A percentile compares a stretch with the other conserved stretches of the same genome.
Conservation (phyloP, 1,140 invertebrate species). For the Capitella teleta region DNA sequence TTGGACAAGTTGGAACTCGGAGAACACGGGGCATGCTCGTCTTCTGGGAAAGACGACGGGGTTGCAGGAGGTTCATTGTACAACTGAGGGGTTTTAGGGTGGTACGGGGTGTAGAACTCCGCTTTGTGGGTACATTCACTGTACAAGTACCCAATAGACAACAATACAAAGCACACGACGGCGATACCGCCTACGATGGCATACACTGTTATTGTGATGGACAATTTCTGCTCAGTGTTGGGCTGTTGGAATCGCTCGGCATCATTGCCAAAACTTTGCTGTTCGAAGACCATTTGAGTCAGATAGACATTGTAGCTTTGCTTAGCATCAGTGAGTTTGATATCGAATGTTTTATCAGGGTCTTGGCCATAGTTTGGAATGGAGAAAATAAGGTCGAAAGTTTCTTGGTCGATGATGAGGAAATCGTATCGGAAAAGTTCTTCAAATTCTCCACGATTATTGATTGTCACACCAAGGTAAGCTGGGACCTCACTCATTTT, state of each 20-base stretch:
- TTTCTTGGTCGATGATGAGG: conserved; percentile 10
- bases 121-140: background rate
- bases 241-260: background rate
- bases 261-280: conserved; percentile 3
- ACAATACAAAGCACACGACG: conserved; percentile 1
- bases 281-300: conserved; percentile 9
- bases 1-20: background rate
- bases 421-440: conserved; percentile 12
- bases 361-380: conserved; percentile 10
- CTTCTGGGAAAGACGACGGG: background rate
- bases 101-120: background rate
- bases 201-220: background rate
- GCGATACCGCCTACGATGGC: background rate
- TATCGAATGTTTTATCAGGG: conserved; percentile 12
- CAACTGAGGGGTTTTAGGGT: background rate
- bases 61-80: too few relatives aligned
- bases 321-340: conserved; percentile 6
- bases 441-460: conserved; percentile 8
- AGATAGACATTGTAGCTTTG: conserved; percentile 10
- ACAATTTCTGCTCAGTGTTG: background rate
- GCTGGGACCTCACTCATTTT: conserved; percentile 11
- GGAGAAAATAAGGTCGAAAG: conserved; percentile 13
- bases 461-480: conserved; percentile 13
- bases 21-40: background rate
- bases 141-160: conserved; percentile 3